A percentile compares a stretch with the other conserved stretches of the same genome.
phyloP scores from a whole-genome alignment of 2,797 vertebrate species.

The Cossypha niveicapilla region DNA sequence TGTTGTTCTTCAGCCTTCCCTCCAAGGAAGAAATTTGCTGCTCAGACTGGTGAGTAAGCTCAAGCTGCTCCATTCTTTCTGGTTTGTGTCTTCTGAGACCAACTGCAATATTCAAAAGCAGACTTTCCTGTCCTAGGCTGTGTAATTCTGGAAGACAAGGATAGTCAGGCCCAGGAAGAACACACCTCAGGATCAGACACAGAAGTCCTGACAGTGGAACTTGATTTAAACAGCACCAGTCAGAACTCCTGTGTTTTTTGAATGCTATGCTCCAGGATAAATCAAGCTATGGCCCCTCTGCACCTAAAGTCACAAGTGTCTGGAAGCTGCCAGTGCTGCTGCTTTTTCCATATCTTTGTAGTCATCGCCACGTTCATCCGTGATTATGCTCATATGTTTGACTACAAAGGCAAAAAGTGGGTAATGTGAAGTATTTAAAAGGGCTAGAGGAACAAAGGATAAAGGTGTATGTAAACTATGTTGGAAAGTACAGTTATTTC shows the following conservation, averaged over 20 bases:
- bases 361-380: not conserved
- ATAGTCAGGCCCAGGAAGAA: not conserved
- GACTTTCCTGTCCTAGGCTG: not conserved
- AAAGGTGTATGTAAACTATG: not conserved
- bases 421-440: not conserved
- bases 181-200: not conserved
- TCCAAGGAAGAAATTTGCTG: conserved; percentile 7
- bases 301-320: not conserved
- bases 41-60: conserved; percentile 35
- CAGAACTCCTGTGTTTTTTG: not conserved
- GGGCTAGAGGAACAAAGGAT: not conserved
- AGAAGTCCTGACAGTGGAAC: not conserved
- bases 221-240: not conserved
- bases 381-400: not conserved
- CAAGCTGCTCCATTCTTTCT: not conserved
- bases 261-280: not conserved
- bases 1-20: conserved; percentile 69
- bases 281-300: not conserved
- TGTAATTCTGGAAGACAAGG: not conserved
- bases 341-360: not conserved
- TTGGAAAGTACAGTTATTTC: not conserved
- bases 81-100: not conserved
- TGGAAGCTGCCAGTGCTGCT: not conserved
- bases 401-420: not conserved
- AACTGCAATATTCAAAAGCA: not conserved